Base-by-base conservation (phyloP, 2,888 invertebrate genomes). In the Vesta saturnalis region DNA sequence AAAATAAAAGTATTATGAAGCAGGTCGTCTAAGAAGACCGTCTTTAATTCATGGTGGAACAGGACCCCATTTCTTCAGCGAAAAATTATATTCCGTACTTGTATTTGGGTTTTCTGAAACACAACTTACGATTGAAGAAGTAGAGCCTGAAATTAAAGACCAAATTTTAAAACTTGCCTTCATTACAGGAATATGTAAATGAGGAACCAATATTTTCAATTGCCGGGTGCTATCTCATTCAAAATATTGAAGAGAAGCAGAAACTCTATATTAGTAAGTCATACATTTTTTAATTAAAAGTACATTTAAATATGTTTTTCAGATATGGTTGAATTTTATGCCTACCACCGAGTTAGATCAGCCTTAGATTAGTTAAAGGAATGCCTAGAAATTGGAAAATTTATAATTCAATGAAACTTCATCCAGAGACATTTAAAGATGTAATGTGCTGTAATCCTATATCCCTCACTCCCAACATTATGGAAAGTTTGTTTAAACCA, bases 21-120 rank as follows among this genome's bases (percentile, higher is more conserved):
- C 73, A 15, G 73, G 68, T 10, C 22, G 70, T 57, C 8, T 73
- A 12, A 73, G 71, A 60, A 18, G 66, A 57, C 58, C n/a, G n/a
- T 73, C 73, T 15, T 22, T 73, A 52, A 60, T 72, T 23, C 73
- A 73, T 64, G 71, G 73, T 14, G 73, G 67, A 54, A 60, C 69
- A 39, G 63, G 72, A 18, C 68, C 70, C 21, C 58, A 70, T 57
- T 73, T 73, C 64, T 71, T 73, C 60, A 64, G 62, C 30, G 58
- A 69, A 67, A 55, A n/a, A 59, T 61, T 64, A 21, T 72, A 21
- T 52, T 71, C 46, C n/a, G 14, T 57, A n/a, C 56, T 71, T 23
- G 39, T 58, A 59, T 57, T 56, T 55, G 65, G 47, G 47, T 49
- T 49, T 49, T 15, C 8, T 3, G 10, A 43, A 43, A 3, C 2